Evolutionary conservation across 2,113 vertebrate genomes (phyloP).

Genomic region (Himantopus leucocephalus): DNA sequence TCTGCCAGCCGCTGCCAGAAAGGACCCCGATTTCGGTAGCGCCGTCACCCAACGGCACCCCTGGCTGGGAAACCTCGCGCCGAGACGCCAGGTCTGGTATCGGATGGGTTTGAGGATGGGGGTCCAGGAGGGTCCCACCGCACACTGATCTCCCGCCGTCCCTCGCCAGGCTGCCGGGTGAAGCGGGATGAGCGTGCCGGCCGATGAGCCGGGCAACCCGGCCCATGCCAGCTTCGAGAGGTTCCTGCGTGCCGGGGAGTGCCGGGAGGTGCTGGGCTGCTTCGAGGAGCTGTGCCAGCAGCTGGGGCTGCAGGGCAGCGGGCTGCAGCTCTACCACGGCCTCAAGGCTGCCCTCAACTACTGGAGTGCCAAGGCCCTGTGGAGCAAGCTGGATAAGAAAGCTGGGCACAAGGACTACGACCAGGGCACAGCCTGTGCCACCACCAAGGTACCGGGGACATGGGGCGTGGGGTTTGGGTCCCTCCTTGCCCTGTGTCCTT

Average conservation of each 20-base stretch:
- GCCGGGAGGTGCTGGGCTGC: constrained; percentile 80
- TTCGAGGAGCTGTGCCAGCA: constrained; percentile 81
- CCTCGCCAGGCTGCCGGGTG: background rate
- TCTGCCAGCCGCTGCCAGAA: background rate
- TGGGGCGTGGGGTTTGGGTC: background rate
- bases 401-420: constrained; percentile 83
- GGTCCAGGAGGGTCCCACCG: background rate
- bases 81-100: background rate
- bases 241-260: constrained; percentile 81
- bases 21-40: accelerated
- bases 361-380: constrained; percentile 93
- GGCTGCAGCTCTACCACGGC: constrained; percentile 81
- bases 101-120: background rate
- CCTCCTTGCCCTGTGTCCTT: background rate
- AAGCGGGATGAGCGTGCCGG: background rate
- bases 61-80: background rate
- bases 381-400: constrained; percentile 91
- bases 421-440: constrained; percentile 81
- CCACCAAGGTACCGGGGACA: constrained; percentile 79
- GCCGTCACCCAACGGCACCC: background rate
- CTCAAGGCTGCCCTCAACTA: constrained; percentile 89
- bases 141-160: background rate
- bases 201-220: constrained; percentile 56
- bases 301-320: constrained; percentile 75
- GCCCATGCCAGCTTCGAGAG: constrained; percentile 83